These are phyloP conservation scores for Crotalus horridus DNA, from an alignment of 2,113 vertebrate genomes.

Conservation along the genomic window DNA sequence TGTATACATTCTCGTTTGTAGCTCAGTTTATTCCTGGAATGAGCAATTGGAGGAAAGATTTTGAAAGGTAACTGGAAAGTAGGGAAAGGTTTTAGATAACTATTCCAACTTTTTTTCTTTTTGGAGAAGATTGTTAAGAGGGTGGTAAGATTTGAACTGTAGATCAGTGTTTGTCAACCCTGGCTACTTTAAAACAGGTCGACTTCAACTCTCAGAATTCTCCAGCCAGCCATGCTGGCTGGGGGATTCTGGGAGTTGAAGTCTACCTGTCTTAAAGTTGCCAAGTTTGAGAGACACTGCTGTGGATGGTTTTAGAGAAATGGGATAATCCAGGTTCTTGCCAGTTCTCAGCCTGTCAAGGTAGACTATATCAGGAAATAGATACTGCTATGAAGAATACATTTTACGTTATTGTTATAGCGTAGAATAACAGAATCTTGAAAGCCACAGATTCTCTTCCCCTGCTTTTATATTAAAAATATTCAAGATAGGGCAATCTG, in stretches of 20 bases:
- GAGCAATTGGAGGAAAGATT: background rate
- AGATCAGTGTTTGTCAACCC: background rate
- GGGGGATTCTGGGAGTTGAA: background rate
- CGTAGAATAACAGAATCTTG: background rate
- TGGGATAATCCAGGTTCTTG: background rate
- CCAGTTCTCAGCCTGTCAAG: background rate
- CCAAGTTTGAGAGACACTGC: background rate
- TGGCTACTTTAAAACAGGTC: background rate
- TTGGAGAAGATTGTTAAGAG: background rate
- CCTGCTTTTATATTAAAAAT: background rate
- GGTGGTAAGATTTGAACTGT: background rate
- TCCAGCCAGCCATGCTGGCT: background rate
- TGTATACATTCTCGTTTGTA: background rate
- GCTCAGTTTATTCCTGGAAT: background rate
- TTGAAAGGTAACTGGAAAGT: background rate
- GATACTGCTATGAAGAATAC: background rate
- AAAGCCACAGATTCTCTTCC: background rate
- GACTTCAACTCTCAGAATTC: background rate
- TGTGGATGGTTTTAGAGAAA: background rate
- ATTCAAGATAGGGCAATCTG: background rate
- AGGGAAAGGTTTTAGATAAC: background rate
- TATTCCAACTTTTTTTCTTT: background rate
- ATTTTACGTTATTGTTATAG: background rate
- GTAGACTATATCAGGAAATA: background rate
- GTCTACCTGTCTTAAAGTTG: background rate